These are phyloP conservation scores for Formica exsecta DNA, from an alignment of 1,140 invertebrate species.

Conservation along the genomic window DNA sequence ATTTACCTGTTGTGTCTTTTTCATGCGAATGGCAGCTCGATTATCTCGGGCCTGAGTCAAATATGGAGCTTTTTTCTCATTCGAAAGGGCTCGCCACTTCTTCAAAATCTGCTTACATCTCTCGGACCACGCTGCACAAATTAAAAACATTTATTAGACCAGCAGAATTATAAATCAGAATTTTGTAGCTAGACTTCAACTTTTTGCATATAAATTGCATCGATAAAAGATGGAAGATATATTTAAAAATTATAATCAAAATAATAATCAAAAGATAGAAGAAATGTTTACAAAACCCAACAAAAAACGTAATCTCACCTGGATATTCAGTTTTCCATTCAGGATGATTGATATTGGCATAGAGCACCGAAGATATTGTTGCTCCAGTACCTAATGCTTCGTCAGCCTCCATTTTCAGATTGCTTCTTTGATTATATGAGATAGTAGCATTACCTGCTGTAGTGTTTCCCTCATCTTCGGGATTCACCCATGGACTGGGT, in stretches of 20 bases:
- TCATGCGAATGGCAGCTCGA: slow-evolving; percentile 93
- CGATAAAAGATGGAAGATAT: background rate
- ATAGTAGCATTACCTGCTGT: slow-evolving; percentile 84
- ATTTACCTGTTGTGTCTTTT: slow-evolving; percentile 94
- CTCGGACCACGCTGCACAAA: slow-evolving; percentile 89
- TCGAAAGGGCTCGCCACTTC: slow-evolving; percentile 95
- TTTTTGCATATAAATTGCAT: background rate
- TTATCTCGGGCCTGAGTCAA: slow-evolving; percentile 97
- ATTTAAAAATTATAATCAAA: slow-evolving; percentile 10
- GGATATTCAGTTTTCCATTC: slow-evolving; percentile 97
- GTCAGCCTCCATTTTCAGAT: slow-evolving; percentile 97
- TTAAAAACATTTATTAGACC: slow-evolving; percentile 10
- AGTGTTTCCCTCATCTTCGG: slow-evolving; percentile 84
- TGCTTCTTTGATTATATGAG: slow-evolving; percentile 93
- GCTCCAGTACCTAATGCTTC: slow-evolving; percentile 96
- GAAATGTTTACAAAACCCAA: background rate
- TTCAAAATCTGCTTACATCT: slow-evolving; percentile 97
- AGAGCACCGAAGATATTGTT: slow-evolving; percentile 98
- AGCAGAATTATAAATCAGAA: background rate
- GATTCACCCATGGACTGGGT: slow-evolving; percentile 89
- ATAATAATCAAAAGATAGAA: background rate
- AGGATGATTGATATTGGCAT: slow-evolving; percentile 97
- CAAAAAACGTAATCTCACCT: slow-evolving; percentile 80
- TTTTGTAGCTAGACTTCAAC: background rate
- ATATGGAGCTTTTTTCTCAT: slow-evolving; percentile 95